Evolutionary conservation across 2,797 vertebrate species (phyloP).

Genomic region (Euthynnus affinis): DNA sequence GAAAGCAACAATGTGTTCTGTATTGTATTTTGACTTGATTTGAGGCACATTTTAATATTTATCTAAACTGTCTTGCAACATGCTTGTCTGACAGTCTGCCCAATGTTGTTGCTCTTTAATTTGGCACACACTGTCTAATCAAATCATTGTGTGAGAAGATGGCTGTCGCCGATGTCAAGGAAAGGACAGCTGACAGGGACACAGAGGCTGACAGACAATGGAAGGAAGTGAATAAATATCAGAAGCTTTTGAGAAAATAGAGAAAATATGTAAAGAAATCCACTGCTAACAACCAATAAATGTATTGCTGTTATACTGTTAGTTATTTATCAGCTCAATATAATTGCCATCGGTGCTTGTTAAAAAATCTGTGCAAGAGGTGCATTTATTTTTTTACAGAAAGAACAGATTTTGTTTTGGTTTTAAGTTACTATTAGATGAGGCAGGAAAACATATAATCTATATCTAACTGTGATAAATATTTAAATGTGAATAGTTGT

Average conservation of each 20-base stretch:
- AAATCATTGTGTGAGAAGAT: conserved; percentile 75
- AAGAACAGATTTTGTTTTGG: not conserved
- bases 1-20: not conserved
- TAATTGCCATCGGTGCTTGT: not conserved
- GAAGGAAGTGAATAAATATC: conserved; percentile 50
- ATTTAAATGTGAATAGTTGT: not conserved
- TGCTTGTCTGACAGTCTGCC: conserved; percentile 57
- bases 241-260: conserved; percentile 29
- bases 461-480: not conserved
- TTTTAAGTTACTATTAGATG: not conserved
- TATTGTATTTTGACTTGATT: conserved; percentile 23
- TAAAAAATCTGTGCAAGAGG: not conserved
- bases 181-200: conserved; percentile 71
- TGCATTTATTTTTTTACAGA: not conserved
- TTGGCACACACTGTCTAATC: conserved; percentile 77
- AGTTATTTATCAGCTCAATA: not conserved
- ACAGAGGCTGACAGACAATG: conserved; percentile 54
- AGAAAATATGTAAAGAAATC: conserved; percentile 13
- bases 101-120: conserved; percentile 79
- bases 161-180: conserved; percentile 69
- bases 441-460: not conserved
- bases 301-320: not conserved
- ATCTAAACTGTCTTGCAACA: conserved; percentile 58
- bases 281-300: not conserved
- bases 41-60: conserved; percentile 37